Evolutionary conservation across 2,113 vertebrate species (phyloP).

Genomic region (Malurus elegans): DNA sequence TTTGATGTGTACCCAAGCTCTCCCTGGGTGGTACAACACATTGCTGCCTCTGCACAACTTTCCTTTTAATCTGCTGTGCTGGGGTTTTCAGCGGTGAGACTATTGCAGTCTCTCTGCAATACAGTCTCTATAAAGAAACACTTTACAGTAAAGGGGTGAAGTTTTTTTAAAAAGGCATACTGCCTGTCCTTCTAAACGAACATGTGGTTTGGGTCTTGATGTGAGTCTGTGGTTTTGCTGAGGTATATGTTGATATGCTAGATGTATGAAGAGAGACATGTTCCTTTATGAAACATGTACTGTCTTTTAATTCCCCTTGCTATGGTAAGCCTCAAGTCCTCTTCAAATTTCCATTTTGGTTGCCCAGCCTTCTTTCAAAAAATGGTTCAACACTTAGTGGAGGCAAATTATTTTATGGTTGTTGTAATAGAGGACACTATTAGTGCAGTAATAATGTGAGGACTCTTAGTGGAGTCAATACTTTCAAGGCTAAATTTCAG

Average conservation of each 20-base stretch:
- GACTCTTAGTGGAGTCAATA: not conserved
- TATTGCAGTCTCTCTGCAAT: not conserved
- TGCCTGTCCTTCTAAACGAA: constrained; percentile 28
- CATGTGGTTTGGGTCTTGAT: not conserved
- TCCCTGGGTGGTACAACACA: not conserved
- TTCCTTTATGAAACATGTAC: not conserved
- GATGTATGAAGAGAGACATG: not conserved
- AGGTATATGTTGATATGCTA: not conserved
- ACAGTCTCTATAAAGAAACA: not conserved
- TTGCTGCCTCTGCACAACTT: not conserved
- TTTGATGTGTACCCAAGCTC: not conserved
- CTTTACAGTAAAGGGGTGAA: not conserved
- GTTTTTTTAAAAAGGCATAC: not conserved
- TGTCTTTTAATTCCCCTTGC: not conserved
- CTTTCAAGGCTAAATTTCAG: not conserved
- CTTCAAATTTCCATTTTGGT: constrained; percentile 20
- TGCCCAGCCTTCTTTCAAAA: constrained; percentile 6
- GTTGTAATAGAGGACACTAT: not conserved
- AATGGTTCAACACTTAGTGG: not conserved
- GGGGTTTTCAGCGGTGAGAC: not conserved
- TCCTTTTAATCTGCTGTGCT: not conserved
- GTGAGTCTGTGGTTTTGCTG: not conserved
- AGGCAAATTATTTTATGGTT: not conserved
- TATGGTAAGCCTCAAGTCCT: not conserved
- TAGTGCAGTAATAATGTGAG: not conserved